phyloP scores from a whole-genome alignment of 2,113 vertebrate genomes.

The Odocoileus virginianus region DNA sequence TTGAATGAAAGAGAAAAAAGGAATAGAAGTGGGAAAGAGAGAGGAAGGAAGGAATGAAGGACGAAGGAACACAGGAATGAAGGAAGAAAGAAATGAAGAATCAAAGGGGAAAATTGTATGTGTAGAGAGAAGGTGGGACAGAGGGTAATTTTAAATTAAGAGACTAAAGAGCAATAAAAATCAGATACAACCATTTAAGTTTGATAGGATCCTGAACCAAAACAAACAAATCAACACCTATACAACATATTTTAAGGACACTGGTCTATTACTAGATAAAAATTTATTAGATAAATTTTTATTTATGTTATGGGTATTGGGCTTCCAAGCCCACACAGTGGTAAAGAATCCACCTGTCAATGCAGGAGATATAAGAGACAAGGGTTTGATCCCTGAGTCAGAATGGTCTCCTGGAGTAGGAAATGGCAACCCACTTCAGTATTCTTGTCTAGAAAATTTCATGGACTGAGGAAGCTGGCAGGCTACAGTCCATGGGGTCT shows the following conservation, averaged over 20 bases:
- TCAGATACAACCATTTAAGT: neutral
- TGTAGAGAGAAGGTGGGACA: neutral
- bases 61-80: accelerated
- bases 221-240: neutral
- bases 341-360: neutral
- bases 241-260: neutral
- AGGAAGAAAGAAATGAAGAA: neutral
- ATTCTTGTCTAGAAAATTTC: neutral
- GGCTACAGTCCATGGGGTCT: neutral
- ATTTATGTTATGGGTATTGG: neutral
- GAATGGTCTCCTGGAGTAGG: neutral
- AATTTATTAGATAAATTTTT: neutral
- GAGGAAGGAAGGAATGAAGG: accelerated
- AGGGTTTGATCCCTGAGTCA: neutral
- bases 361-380: neutral
- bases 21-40: accelerated
- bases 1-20: neutral
- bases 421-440: neutral
- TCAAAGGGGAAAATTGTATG: neutral
- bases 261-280: neutral
- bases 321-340: neutral
- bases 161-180: neutral
- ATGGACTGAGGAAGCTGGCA: neutral
- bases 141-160: neutral
- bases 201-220: neutral